Evolutionary conservation across 2,797 vertebrate species (phyloP).

Genomic region (Channallabes apus): DNA sequence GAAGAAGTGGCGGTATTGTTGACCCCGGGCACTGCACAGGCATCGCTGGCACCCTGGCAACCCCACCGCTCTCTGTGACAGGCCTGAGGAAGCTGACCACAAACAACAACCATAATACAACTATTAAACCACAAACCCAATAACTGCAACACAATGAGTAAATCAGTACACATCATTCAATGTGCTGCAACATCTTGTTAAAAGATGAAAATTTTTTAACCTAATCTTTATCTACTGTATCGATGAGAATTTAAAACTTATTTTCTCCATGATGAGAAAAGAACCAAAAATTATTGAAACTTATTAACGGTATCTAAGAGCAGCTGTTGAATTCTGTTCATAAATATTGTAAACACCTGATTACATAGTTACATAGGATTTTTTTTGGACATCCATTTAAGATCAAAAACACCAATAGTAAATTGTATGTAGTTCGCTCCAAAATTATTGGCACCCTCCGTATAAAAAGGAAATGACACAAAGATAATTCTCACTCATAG

Average conservation of each 20-base stretch:
- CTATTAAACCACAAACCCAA: constrained; percentile 10
- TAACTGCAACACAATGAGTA: constrained; percentile 2
- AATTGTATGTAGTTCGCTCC: neutral
- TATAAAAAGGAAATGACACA: neutral
- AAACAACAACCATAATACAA: constrained; percentile 18
- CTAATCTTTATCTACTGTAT: neutral
- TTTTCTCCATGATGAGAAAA: neutral
- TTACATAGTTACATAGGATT: neutral
- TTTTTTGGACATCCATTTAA: neutral
- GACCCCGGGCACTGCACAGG: constrained; percentile 46
- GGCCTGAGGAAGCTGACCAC: constrained; percentile 32
- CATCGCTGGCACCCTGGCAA: constrained; percentile 14
- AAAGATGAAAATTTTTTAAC: neutral
- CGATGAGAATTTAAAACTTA: neutral
- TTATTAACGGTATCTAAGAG: neutral
- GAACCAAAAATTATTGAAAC: neutral
- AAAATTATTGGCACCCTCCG: neutral
- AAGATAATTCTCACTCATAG: neutral
- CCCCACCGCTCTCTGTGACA: constrained; percentile 37
- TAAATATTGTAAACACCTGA: neutral
- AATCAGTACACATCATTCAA: neutral
- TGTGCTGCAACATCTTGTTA: neutral
- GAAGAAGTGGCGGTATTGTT: constrained; percentile 69
- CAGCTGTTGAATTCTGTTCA: neutral
- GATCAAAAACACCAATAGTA: neutral